Evolutionary conservation across 2,797 vertebrate species (phyloP).

Genomic region (Coccyzus lansbergi): DNA sequence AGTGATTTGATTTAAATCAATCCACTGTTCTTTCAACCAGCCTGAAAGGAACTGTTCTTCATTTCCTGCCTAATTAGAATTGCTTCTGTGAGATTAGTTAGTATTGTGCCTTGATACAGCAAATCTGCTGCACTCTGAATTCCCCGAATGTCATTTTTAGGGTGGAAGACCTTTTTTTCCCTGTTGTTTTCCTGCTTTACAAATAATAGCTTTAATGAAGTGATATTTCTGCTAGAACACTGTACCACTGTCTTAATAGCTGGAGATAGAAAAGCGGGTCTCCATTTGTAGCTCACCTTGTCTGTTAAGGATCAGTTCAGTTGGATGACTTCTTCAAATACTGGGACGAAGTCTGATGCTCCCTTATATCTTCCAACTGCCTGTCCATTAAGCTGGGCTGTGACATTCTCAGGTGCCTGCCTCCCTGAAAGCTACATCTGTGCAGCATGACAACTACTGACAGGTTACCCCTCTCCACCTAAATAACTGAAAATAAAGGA

Average conservation of each 20-base stretch:
- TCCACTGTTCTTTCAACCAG: constrained; percentile 43
- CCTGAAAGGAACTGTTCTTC: constrained; percentile 59
- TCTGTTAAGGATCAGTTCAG: not conserved
- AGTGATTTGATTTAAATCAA: constrained; percentile 69
- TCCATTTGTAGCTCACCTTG: not conserved
- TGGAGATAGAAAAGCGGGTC: not conserved
- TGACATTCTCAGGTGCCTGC: not conserved
- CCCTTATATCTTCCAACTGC: not conserved
- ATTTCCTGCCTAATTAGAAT: constrained; percentile 62
- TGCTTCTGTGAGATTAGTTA: constrained; percentile 18
- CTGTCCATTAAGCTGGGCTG: fast-evolving
- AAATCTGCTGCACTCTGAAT: not conserved
- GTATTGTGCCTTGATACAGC: not conserved
- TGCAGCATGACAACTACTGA: not conserved
- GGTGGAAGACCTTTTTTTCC: not conserved
- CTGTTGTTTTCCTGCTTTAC: not conserved
- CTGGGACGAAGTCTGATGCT: not conserved
- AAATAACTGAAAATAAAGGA: not conserved
- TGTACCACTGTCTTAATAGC: not conserved
- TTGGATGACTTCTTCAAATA: not conserved
- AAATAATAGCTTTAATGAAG: not conserved
- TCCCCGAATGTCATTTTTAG: not conserved
- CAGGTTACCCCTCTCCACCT: not conserved
- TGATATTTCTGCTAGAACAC: not conserved
- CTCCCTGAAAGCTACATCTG: fast-evolving